These are phyloP conservation scores for Etheostoma cragini DNA, from an alignment of 2,113 vertebrate genomes.

Conservation along the genomic window DNA sequence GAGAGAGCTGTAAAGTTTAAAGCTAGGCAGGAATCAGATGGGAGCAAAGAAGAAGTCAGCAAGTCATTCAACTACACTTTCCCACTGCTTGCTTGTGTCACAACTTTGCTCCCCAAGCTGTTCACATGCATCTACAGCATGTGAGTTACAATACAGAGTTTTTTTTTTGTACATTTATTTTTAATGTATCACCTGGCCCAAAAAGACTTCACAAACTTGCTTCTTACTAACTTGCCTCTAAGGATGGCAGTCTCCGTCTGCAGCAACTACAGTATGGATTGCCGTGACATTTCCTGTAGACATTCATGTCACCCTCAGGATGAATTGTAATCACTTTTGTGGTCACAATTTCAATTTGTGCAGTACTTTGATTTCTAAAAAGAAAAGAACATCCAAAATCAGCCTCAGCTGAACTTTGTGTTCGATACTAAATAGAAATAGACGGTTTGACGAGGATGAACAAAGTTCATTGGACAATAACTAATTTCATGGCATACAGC, in stretches of 20 bases:
- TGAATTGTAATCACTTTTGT: background rate
- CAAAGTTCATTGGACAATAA: background rate
- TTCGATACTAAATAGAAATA: background rate
- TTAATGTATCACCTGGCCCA: background rate
- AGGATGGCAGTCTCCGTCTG: background rate
- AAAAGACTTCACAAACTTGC: background rate
- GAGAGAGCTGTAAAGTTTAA: constrained; percentile 9
- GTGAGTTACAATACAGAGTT: background rate
- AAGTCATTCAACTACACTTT: background rate
- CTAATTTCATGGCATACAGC: background rate
- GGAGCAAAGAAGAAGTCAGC: background rate
- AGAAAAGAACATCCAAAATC: too few species aligned
- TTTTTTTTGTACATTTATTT: background rate
- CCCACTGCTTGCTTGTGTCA: background rate
- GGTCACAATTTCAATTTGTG: background rate
- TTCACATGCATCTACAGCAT: background rate
- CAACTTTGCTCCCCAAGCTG: background rate
- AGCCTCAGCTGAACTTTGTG: background rate
- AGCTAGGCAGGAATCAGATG: constrained; percentile 35
- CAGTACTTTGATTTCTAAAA: too few species aligned
- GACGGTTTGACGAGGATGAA: background rate
- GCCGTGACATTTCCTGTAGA: background rate
- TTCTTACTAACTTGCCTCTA: background rate
- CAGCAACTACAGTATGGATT: too few species aligned
- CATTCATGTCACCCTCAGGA: background rate